These are phyloP conservation scores for Aldabrachelys gigantea DNA, from an alignment of 2,113 vertebrate genomes.

Conservation along the genomic window DNA sequence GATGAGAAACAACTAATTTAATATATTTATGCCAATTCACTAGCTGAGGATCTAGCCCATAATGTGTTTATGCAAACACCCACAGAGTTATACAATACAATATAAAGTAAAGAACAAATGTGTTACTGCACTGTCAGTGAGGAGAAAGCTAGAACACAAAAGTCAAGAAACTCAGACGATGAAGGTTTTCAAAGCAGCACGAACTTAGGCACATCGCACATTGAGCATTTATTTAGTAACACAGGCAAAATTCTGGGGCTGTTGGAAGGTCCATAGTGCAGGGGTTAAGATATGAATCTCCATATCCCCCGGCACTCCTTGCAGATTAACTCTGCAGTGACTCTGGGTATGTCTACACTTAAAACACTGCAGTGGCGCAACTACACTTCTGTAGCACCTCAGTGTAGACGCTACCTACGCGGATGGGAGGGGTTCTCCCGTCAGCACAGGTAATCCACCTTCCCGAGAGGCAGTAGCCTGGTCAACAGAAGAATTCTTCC, in stretches of 20 bases:
- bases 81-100: background rate
- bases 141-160: background rate
- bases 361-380: too few species aligned
- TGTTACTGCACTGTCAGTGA: background rate
- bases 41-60: background rate
- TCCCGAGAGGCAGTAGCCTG: too few species aligned
- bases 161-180: background rate
- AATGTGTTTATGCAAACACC: background rate
- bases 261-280: background rate
- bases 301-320: background rate
- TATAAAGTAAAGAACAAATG: background rate
- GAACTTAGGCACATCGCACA: background rate
- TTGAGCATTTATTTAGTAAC: background rate
- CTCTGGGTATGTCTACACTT: too few species aligned
- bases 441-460: too few species aligned
- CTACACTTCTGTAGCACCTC: too few species aligned
- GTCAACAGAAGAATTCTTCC: too few species aligned
- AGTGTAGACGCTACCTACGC: too few species aligned
- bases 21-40: background rate
- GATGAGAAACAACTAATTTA: background rate
- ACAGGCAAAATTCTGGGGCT: background rate
- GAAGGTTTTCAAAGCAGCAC: background rate
- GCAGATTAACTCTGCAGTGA: background rate
- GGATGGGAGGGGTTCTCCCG: too few species aligned
- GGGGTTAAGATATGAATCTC: background rate